phyloP scores from a whole-genome alignment of 1,140 invertebrate genomes.

The Leptinotarsa texana region DNA sequence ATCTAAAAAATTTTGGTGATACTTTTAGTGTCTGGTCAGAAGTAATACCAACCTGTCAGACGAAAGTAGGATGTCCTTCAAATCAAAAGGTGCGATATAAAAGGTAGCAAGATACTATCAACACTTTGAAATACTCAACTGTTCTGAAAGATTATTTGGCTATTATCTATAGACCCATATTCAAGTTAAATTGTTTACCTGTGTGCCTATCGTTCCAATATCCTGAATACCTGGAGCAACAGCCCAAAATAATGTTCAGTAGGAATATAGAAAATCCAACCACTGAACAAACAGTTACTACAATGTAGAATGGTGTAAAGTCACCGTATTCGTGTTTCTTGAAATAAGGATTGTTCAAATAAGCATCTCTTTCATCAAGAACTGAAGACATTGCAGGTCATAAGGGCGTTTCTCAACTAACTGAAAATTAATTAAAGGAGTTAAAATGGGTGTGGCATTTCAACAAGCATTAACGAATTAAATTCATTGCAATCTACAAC shows the following conservation, averaged over 20 bases:
- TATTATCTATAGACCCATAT: too few relatives aligned
- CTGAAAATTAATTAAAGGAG: not conserved
- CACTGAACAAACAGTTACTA: conserved; percentile 75
- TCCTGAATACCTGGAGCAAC: conserved; percentile 74
- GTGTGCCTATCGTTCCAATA: conserved; percentile 85
- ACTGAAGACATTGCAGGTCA: conserved; percentile 45
- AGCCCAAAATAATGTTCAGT: conserved; percentile 76
- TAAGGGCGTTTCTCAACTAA: not conserved
- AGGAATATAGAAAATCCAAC: conserved; percentile 70
- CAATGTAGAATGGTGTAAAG: conserved; percentile 69
- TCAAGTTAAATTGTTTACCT: conserved; percentile 57
- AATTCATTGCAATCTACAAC: not conserved
- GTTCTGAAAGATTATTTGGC: too few relatives aligned
- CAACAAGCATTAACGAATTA: not conserved
- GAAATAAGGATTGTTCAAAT: conserved; percentile 69
- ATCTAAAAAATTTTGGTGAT: too few relatives aligned
- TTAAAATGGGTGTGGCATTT: not conserved
- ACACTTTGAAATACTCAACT: too few relatives aligned
- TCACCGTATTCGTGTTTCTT: conserved; percentile 63
- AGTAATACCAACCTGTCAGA: too few relatives aligned
- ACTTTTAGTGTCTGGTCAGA: too few relatives aligned
- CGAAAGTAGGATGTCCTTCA: too few relatives aligned
- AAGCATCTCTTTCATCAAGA: conserved; percentile 63
- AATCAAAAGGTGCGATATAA: too few relatives aligned
- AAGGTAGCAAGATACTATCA: too few relatives aligned